Conservation (phyloP, 2,797 vertebrate species). For the Atherinosoma microstoma region DNA sequence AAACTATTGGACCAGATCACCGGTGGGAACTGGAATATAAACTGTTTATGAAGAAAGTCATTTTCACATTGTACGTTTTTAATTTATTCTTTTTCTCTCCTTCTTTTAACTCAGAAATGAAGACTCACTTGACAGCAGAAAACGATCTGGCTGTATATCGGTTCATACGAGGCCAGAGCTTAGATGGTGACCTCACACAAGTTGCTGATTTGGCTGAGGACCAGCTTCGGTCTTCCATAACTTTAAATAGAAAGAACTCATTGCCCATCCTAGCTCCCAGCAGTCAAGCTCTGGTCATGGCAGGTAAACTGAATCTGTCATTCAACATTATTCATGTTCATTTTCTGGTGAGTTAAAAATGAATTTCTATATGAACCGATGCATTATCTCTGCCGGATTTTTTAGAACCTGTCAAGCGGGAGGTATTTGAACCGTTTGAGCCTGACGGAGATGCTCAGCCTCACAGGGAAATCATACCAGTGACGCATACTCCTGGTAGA, state of each 20-base stretch:
- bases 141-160: background rate
- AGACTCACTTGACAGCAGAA: background rate
- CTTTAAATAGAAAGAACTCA: too few species aligned
- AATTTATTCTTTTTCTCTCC: too few species aligned
- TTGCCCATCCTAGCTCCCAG: background rate
- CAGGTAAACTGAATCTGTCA: background rate
- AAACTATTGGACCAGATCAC: background rate
- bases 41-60: background rate
- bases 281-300: background rate
- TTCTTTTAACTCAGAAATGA: conserved; percentile 16
- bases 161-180: background rate
- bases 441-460: background rate
- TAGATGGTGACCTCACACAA: background rate
- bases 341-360: background rate
- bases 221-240: background rate
- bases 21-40: conserved; percentile 21
- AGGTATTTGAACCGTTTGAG: too few species aligned
- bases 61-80: background rate
- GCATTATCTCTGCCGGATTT: background rate
- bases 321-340: background rate
- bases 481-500: conserved; percentile 2
- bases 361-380: background rate
- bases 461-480: background rate
- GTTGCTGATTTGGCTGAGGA: background rate
- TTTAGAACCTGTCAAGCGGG: conserved; percentile 20